Evolutionary conservation across 2,113 vertebrate genomes (phyloP), one percentile per base, ranked within the genome.

Genomic region (Centropus unirufus): DNA sequence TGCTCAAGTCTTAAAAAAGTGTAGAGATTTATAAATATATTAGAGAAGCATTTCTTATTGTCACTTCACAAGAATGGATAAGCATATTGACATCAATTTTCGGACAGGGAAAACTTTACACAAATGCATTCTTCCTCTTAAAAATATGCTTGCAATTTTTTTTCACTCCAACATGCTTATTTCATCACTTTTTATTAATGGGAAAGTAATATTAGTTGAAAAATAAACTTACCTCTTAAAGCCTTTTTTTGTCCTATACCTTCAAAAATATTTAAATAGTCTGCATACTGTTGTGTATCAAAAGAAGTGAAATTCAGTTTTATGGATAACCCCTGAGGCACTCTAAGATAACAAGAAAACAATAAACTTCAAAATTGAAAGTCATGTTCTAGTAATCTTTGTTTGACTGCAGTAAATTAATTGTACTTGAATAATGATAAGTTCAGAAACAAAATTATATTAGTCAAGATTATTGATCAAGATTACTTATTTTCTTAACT

Each of bases 181-280:
- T 93, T 93, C 64, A 29, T 4, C 3, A 52, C 27, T 69, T 36
- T 39, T 69, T 57, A 14, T 77, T 79, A 93, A 72, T 39, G 23
- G 32, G 36, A 75, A 90, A 77, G 3, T 47, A 70, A 22, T 24
- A 70, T 67, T 90, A 90, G 20, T 16, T 73, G 34, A 66, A 90
- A 42, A 73, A 52, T 30, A 86, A 73, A 49, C 97, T 97, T 97
- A 98, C 98, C 98, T 97, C 96, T 98, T 97, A 98, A 96, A 95
- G 95, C 79, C 93, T 98, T 98, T 70, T 49, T 92, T 96, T 96
- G 44, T 94, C 98, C 98, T 77, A 93, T 44, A 12, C 98, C 98
- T 98, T 98, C 97, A 97, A 97, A 98, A 93, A 98, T 96, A 46
- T 70, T 52, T 87, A 98, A 70, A 17, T 4, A 8, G 14, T 98